A percentile compares a stretch with the other conserved stretches of the same genome.
Conservation (phyloP, 2,888 invertebrate genomes). For the Clostera curtula region DNA sequence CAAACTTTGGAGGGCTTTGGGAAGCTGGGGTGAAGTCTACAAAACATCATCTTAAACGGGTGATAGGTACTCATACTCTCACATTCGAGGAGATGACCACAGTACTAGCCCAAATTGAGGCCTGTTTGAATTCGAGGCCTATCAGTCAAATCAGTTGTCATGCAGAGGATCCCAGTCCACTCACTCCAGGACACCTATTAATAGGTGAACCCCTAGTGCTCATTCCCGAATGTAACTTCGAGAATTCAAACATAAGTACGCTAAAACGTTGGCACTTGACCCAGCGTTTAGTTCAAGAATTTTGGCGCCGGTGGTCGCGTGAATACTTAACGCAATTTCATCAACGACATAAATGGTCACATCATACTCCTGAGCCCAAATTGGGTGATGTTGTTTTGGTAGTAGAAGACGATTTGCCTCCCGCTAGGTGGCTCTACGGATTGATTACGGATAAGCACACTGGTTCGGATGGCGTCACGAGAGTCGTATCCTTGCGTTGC, state of each 20-base stretch:
- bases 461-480: constrained; percentile 6
- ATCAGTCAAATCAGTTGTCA: constrained; percentile 2
- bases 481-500: constrained; percentile 4
- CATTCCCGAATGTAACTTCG: constrained; percentile 9
- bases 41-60: constrained; percentile 4
- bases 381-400: constrained; percentile 12
- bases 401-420: constrained; percentile 12
- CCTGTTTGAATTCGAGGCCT: constrained; percentile 15
- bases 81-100: constrained; percentile 14
- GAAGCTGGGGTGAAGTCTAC: too few relatives aligned
- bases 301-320: constrained; percentile 12
- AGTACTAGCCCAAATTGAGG: constrained; percentile 11
- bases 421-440: constrained; percentile 12
- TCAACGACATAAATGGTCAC: constrained; percentile 12
- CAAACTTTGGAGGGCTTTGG: constrained; percentile 15
- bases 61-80: constrained; percentile 7
- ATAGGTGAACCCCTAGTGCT: constrained; percentile 12
- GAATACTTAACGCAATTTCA: too few relatives aligned
- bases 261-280: constrained; percentile 12
- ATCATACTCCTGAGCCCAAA: constrained; percentile 3
- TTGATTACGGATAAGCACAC: constrained; percentile 9
- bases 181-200: constrained; percentile 15
- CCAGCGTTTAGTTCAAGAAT: constrained; percentile 10
- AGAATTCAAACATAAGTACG: constrained; percentile 2
- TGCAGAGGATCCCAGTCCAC: constrained; percentile 4